Evolutionary conservation across 2,888 invertebrate genomes (phyloP).

Genomic region (Trisateles emortualis): DNA sequence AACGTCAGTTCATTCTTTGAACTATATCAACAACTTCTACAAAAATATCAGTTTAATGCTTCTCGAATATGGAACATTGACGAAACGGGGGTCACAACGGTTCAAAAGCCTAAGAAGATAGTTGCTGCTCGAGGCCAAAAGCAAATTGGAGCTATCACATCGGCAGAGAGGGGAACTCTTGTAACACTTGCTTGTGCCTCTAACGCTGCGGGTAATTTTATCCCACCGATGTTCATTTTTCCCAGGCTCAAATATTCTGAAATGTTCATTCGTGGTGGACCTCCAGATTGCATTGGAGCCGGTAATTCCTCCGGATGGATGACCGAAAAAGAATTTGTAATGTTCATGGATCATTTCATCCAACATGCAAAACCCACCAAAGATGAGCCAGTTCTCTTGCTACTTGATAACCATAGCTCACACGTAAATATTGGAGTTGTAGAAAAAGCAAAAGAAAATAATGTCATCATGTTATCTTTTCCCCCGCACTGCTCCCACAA

Average conservation of each 20-base stretch:
- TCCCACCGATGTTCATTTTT: slow-evolving; percentile 21
- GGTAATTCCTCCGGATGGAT: no score
- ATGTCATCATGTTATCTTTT: no score
- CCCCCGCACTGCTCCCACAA: no score
- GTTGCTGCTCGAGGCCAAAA: slow-evolving; percentile 39
- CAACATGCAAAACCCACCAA: no score
- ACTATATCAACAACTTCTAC: slow-evolving; percentile 16
- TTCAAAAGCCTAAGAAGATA: slow-evolving; percentile 45
- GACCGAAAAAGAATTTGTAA: no score
- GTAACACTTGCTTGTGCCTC: slow-evolving; percentile 19
- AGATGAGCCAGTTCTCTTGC: no score
- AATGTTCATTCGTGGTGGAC: slow-evolving; percentile 1
- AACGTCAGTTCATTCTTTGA: slow-evolving; percentile 28
- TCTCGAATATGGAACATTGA: slow-evolving; percentile 38
- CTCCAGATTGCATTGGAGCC: no score
- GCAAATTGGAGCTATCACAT: slow-evolving; percentile 25
- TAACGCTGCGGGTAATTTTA: slow-evolving; percentile 16
- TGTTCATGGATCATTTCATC: no score
- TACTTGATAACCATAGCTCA: no score
- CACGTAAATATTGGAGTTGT: no score
- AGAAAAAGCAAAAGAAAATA: no score
- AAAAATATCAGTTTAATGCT: slow-evolving; percentile 27
- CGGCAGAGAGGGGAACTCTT: slow-evolving; percentile 40
- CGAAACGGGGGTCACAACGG: slow-evolving; percentile 38
- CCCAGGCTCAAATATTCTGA: slow-evolving; percentile 8